Conservation (phyloP, 2,888 invertebrate genomes). For the Teleogryllus oceanicus region DNA sequence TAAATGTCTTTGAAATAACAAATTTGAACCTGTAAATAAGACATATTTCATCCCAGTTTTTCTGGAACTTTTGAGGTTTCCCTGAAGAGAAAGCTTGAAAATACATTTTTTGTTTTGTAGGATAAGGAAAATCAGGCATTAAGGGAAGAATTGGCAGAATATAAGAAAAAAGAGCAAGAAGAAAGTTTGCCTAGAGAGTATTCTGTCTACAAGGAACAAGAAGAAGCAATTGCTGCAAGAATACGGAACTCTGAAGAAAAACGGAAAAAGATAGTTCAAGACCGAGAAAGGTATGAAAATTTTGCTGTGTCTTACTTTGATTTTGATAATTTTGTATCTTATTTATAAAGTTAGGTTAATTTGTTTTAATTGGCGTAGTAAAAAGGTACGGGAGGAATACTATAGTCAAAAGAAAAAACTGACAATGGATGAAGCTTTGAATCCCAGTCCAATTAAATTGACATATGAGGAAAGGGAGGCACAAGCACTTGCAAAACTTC, state of each 20-base stretch:
- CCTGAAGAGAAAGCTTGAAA: neutral
- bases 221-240: constrained; percentile 47
- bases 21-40: too few species aligned
- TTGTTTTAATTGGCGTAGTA: neutral
- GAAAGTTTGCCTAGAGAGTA: constrained; percentile 31
- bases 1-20: too few species aligned
- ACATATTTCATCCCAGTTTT: too few species aligned
- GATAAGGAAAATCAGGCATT: constrained; percentile 58
- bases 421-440: neutral
- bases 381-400: neutral
- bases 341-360: neutral
- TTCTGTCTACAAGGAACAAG: constrained; percentile 42
- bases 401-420: neutral
- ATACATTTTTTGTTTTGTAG: constrained; percentile 43
- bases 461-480: neutral
- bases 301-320: too few species aligned
- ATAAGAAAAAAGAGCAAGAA: constrained; percentile 52
- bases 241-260: constrained; percentile 54
- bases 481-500: neutral
- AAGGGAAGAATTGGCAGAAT: constrained; percentile 55
- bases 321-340: too few species aligned
- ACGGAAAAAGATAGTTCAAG: constrained; percentile 34
- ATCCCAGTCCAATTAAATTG: neutral
- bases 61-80: neutral
- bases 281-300: neutral